Evolutionary conservation across 2,113 vertebrate species (phyloP).

Genomic region (Gorilla gorilla): DNA sequence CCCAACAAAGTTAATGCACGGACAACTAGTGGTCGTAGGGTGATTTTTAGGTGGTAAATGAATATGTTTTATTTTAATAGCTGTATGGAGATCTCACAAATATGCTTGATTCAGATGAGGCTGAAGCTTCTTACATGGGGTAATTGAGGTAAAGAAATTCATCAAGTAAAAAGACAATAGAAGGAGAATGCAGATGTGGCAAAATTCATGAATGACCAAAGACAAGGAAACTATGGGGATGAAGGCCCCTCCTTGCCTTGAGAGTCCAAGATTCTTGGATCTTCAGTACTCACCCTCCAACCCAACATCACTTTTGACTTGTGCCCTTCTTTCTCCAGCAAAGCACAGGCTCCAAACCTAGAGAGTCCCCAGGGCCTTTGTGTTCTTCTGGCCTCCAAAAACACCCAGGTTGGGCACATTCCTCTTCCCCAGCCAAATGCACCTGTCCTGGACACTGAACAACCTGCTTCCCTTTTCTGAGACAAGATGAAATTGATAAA

Average conservation of each 20-base stretch:
- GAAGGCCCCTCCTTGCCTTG: neutral
- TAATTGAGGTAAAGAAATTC: neutral
- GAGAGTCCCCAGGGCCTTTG: neutral
- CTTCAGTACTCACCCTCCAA: neutral
- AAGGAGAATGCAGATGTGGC: fast-evolving
- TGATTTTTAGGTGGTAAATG: neutral
- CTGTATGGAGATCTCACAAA: neutral
- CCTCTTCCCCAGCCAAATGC: neutral
- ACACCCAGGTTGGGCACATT: neutral
- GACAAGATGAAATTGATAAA: neutral
- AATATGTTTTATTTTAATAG: neutral
- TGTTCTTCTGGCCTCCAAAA: neutral
- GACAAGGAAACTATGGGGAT: neutral
- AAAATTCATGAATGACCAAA: neutral
- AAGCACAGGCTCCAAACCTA: neutral
- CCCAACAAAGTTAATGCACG: neutral
- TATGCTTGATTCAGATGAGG: neutral
- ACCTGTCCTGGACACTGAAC: neutral
- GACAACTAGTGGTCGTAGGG: too few relatives aligned
- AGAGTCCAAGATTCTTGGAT: neutral
- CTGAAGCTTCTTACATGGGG: neutral
- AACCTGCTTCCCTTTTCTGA: neutral
- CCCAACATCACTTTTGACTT: neutral
- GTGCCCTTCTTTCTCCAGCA: neutral
- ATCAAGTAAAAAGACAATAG: neutral